phyloP scores from a whole-genome alignment of 1,140 invertebrate species.

The Whitmania pigra region DNA sequence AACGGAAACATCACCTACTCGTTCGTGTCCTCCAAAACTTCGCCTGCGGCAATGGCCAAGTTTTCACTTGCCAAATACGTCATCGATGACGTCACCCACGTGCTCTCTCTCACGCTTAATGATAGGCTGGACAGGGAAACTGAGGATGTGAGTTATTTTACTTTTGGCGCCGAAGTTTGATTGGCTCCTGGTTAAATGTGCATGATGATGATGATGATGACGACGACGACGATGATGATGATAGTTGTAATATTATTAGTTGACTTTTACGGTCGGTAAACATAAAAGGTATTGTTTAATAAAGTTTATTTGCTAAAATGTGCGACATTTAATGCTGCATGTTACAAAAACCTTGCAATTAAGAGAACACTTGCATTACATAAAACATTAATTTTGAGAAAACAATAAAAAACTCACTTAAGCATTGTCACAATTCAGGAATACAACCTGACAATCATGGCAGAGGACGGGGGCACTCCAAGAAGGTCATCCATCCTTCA shows the following conservation, averaged over 20 bases:
- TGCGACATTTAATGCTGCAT: too few relatives aligned
- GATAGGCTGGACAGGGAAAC: conserved; percentile 4
- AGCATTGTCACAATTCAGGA: background rate
- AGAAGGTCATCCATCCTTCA: background rate
- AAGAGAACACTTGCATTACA: too few relatives aligned
- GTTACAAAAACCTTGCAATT: too few relatives aligned
- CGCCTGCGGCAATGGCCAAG: background rate
- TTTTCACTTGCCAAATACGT: background rate
- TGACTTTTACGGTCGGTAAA: too few relatives aligned
- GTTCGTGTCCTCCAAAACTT: background rate
- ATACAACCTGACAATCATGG: conserved; percentile 10
- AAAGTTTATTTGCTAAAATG: too few relatives aligned
- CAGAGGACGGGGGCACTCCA: conserved; percentile 3
- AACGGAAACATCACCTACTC: conserved; percentile 1
- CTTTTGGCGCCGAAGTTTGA: background rate
- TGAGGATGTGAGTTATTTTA: background rate
- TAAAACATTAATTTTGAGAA: too few relatives aligned
- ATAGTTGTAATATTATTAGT: too few relatives aligned
- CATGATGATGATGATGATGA: too few relatives aligned
- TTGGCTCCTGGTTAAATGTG: too few relatives aligned
- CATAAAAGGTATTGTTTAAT: too few relatives aligned
- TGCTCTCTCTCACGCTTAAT: background rate
- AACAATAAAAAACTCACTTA: too few relatives aligned
- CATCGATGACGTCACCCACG: conserved; percentile 5
- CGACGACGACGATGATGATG: too few relatives aligned